A percentile compares a stretch with the other conserved stretches of the same genome.
Conservation (phyloP, 2,797 vertebrate genomes). For the Fringilla coelebs region DNA sequence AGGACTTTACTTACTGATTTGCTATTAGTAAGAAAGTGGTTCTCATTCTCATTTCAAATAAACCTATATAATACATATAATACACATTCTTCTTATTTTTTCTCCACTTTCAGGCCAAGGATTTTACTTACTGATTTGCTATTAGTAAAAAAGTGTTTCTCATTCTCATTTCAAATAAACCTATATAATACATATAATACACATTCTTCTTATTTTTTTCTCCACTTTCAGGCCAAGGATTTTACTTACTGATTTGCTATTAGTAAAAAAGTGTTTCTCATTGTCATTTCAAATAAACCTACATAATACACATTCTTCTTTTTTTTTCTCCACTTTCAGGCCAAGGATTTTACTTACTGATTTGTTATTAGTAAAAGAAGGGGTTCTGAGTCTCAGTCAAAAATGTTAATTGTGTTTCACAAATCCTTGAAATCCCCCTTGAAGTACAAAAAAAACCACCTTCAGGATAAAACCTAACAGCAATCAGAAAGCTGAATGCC, state of each 20-base stretch:
- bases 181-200: not conserved
- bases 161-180: not conserved
- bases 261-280: not conserved
- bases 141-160: not conserved
- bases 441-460: not conserved
- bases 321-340: no score
- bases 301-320: no score
- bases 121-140: not conserved
- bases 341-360: no score
- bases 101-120: no score
- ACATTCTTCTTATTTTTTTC: not conserved
- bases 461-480: not conserved
- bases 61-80: not conserved
- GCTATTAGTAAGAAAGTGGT: not conserved
- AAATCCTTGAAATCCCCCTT: not conserved
- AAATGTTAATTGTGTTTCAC: not conserved
- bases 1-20: not conserved
- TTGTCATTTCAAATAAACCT: not conserved
- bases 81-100: not conserved
- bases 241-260: not conserved
- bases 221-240: not conserved
- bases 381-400: not conserved
- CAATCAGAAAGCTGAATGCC: constrained; percentile 14
- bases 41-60: not conserved
- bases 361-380: no score